Base-by-base conservation (phyloP, 2,113 vertebrate genomes). In the Cygnus atratus region DNA sequence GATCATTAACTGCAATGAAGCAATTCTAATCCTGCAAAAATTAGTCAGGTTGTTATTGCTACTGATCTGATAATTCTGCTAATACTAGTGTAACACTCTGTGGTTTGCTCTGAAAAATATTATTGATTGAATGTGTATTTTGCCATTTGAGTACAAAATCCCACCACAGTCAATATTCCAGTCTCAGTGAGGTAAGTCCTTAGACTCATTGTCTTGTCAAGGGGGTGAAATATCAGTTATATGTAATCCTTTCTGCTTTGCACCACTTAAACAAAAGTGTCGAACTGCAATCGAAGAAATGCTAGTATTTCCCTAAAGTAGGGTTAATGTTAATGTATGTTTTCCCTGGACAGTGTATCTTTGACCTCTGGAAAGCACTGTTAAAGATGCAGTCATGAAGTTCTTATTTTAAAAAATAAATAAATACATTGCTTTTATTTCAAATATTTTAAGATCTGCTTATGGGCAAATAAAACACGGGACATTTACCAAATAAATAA, bases 1-100 rank as follows among this genome's bases (percentile, higher is more conserved):
- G 16, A 24, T 61, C 31, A 61, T 93, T 90, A 92, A 58, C 24
- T 48, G 11, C 24, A 95, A 62, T 95, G 85, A 95, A 84, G 72
- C 21, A 79, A 91, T 90, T 93, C 62, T 88, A 88, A 92, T 79
- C 35, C 35, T 75, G 52, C 35, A 96, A 97, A 92, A 90, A 87
- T 73, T 77, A 92, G n/a, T 80, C 67, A 78, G 18, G 75, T 37
- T 77, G 28, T 81, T 92, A 89, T 16, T 92, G 55, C 39, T 93
- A 80, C 89, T 82, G 83, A 87, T 88, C 65, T 89, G 87, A 90
- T 66, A 59, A 95, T 82, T 89, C 43, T 94, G 74, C 59, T 93
- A 87, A 95, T 94, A 93, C 66, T 43, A 93, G 31, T 73, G 39
- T 78, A 46, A 94, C 29, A 74, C 5, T 61, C 31, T 59, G 79